Conservation (phyloP, 2,797 vertebrate genomes). For the Premnoplex brunnescens region DNA sequence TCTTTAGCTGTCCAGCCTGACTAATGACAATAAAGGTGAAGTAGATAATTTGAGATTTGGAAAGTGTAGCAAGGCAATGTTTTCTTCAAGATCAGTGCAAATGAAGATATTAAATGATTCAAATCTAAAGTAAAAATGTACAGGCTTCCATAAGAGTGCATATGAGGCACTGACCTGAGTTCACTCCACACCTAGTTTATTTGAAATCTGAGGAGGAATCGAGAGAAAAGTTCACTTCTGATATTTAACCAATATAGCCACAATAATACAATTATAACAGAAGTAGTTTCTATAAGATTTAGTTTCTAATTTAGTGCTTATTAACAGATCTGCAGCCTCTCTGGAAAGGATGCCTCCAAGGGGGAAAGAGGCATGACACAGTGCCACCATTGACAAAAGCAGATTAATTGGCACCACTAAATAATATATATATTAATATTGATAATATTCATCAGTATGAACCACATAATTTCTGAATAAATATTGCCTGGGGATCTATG, state of each 20-base stretch:
- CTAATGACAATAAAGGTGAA: background rate
- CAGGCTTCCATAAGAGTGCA: background rate
- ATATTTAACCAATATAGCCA: background rate
- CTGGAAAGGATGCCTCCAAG: background rate
- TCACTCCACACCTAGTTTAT: background rate
- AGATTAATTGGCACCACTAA: background rate
- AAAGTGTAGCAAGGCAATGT: background rate
- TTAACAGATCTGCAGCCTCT: background rate
- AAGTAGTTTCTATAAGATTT: background rate
- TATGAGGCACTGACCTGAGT: background rate
- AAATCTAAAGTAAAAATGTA: background rate
- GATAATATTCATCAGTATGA: background rate
- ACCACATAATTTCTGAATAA: background rate
- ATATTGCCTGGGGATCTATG: background rate
- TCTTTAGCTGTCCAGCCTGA: background rate
- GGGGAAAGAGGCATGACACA: background rate
- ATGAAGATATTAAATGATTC: background rate
- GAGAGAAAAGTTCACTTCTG: background rate
- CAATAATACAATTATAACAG: background rate
- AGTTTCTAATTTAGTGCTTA: background rate
- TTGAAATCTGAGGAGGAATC: background rate
- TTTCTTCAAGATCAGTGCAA: background rate
- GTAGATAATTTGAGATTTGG: background rate
- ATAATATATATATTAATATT: background rate
- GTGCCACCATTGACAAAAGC: background rate